Conservation (phyloP, 2,113 vertebrate genomes). For the Colinus virginianus region DNA sequence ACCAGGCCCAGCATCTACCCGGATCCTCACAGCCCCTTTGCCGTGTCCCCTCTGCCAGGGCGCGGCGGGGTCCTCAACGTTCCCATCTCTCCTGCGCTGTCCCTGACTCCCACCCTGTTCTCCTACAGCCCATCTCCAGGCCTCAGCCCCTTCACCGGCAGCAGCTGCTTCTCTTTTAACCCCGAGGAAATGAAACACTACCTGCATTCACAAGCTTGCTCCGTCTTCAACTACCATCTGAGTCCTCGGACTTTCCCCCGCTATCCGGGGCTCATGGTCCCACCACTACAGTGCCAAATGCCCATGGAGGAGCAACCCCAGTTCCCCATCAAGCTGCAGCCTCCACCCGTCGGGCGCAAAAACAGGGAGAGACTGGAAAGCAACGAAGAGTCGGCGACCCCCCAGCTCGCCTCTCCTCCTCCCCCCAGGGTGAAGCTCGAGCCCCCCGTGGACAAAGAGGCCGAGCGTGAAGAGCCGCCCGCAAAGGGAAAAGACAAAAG, state of each 20-base stretch:
- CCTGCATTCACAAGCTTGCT: constrained; percentile 83
- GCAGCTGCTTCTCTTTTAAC: constrained; percentile 84
- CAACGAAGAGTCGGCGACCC: not conserved
- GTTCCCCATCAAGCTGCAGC: constrained; percentile 82
- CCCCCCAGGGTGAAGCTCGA: constrained; percentile 75
- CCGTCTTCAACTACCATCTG: constrained; percentile 84
- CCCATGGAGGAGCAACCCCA: constrained; percentile 73
- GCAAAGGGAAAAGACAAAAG: not conserved
- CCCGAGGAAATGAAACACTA: constrained; percentile 87
- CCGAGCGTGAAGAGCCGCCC: not conserved
- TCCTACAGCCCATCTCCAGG: constrained; percentile 82
- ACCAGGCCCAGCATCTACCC: constrained; percentile 70
- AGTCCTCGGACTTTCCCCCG: constrained; percentile 83
- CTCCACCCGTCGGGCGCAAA: constrained; percentile 74
- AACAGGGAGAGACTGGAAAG: constrained; percentile 70
- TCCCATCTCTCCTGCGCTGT: constrained; percentile 76
- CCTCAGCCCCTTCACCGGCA: constrained; percentile 79
- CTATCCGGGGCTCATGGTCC: constrained; percentile 77
- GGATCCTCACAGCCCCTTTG: constrained; percentile 78
- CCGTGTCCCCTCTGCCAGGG: constrained; percentile 67
- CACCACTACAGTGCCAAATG: constrained; percentile 69
- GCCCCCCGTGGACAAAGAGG: constrained; percentile 49
- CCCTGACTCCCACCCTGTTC: constrained; percentile 79
- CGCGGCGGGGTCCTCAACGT: constrained; percentile 76
- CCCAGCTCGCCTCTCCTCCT: not conserved